These are phyloP conservation scores for Eudyptes chrysolophus DNA, from an alignment of 2,113 vertebrate species.

Conservation along the genomic window DNA sequence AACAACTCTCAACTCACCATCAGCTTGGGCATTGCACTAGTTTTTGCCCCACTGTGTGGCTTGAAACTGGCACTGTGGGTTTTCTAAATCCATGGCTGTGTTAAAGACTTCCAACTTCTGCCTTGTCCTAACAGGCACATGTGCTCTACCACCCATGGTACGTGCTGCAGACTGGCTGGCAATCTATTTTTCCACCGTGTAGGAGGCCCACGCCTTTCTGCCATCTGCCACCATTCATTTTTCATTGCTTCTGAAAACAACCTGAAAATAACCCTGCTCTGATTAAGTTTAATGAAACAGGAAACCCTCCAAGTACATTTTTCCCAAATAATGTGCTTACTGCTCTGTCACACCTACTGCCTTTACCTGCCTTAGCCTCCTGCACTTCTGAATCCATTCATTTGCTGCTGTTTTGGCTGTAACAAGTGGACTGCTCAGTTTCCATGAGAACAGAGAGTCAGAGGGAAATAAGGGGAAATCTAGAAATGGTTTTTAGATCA, in stretches of 20 bases:
- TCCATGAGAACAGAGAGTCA: background rate
- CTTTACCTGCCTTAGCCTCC: background rate
- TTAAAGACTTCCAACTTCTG: background rate
- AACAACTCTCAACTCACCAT: background rate
- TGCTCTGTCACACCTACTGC: background rate
- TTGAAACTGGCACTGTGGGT: background rate
- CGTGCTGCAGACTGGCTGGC: background rate
- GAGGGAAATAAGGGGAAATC: background rate
- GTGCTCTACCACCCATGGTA: background rate
- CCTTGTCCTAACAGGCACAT: background rate
- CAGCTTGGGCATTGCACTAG: background rate
- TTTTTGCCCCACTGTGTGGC: rapidly evolving
- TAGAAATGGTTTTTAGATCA: background rate
- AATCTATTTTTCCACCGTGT: background rate
- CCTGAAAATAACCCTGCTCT: background rate
- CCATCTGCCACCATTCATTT: constrained; percentile 18
- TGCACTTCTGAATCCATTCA: background rate
- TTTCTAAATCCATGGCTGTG: background rate
- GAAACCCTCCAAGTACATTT: background rate
- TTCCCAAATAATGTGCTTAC: background rate
- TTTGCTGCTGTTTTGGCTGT: background rate
- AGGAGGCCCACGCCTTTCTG: background rate
- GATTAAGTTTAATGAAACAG: background rate
- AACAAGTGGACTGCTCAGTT: background rate
- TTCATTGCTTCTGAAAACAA: background rate